A percentile compares a stretch with the other conserved stretches of the same genome.
These are phyloP conservation scores for Salarias fasciatus DNA, from an alignment of 2,797 vertebrate genomes.

Conservation along the genomic window DNA sequence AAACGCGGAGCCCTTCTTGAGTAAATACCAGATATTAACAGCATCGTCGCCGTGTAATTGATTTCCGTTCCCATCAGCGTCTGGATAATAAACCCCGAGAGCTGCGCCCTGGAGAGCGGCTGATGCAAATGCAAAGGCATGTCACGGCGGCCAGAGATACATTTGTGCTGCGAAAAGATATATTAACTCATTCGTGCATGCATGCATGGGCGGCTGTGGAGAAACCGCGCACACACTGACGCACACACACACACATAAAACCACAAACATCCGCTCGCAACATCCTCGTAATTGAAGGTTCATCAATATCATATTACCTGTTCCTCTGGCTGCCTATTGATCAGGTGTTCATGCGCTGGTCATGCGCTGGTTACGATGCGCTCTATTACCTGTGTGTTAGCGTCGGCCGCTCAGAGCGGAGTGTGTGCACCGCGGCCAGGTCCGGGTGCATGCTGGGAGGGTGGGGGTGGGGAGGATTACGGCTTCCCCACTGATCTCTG, in stretches of 20 bases:
- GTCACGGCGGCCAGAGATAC: conserved; percentile 60
- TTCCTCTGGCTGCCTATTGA: conserved; percentile 81
- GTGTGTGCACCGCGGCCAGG: too few relatives aligned
- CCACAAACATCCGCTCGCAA: too few relatives aligned
- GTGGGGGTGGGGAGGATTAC: conserved; percentile 56
- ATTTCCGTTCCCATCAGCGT: conserved; percentile 62
- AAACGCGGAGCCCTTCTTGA: conserved; percentile 34
- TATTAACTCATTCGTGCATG: conserved; percentile 64
- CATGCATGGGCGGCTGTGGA: conserved; percentile 33
- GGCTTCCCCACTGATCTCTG: conserved; percentile 70
- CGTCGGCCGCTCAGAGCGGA: conserved; percentile 55
- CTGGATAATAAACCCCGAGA: conserved; percentile 32
- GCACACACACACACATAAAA: too few relatives aligned
- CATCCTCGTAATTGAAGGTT: conserved; percentile 54
- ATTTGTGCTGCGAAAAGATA: conserved; percentile 72
- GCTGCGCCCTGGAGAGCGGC: conserved; percentile 21
- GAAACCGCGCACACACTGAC: not conserved
- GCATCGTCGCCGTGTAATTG: conserved; percentile 54
- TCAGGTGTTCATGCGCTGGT: conserved; percentile 64
- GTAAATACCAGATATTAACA: conserved; percentile 51
- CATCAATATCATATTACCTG: conserved; percentile 86
- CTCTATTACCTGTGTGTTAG: conserved; percentile 74
- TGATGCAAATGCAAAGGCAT: conserved; percentile 58
- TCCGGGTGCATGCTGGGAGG: conserved; percentile 16
- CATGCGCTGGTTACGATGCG: conserved; percentile 74